Conservation (phyloP, 2,797 vertebrate genomes). For the Macropodus opercularis region DNA sequence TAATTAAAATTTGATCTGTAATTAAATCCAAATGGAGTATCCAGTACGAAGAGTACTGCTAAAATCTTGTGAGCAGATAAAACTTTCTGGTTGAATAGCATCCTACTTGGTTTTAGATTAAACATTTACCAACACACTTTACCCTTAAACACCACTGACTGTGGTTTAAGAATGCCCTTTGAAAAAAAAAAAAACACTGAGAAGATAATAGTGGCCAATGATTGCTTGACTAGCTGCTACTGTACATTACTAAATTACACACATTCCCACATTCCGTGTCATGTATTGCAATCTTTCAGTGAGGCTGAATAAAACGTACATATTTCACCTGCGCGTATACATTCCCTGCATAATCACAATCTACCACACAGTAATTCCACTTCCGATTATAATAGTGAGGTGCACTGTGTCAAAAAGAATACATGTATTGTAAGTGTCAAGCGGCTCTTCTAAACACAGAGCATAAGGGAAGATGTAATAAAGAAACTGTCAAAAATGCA, state of each 20-base stretch:
- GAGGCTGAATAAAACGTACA: neutral
- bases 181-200: constrained; percentile 10
- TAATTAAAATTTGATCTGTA: neutral
- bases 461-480: neutral
- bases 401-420: constrained; percentile 1
- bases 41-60: neutral
- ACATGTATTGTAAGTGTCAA: constrained; percentile 11
- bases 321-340: neutral
- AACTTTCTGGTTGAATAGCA: constrained; percentile 19
- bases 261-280: constrained; percentile 3
- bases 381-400: neutral
- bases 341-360: constrained; percentile 1
- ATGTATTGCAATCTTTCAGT: neutral
- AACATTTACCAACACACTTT: constrained; percentile 2
- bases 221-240: constrained; percentile 37
- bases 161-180: constrained; percentile 23
- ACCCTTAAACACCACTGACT: constrained; percentile 5
- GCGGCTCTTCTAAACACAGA: neutral
- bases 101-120: constrained; percentile 35
- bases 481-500: neutral
- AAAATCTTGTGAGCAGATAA: constrained; percentile 15
- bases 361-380: neutral
- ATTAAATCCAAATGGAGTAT: constrained; percentile 3
- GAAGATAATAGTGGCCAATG: neutral
- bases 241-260: constrained; percentile 14